Evolutionary conservation across 2,888 invertebrate genomes (phyloP), one percentile per base, ranked within the genome.

Genomic region (Ametastegia equiseti): DNA sequence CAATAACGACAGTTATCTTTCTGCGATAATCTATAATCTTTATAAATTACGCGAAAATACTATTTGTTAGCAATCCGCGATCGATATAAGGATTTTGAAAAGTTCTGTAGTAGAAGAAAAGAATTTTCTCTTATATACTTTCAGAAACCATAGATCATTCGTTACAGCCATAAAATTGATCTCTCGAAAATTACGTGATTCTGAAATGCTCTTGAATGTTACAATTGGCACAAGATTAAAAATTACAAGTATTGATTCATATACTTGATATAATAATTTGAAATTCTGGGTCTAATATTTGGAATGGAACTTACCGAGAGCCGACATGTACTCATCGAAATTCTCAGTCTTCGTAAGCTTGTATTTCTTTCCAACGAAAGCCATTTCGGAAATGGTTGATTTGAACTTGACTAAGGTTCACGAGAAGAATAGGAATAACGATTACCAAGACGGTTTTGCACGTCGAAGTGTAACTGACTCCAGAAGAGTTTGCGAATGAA

Each of bases 241-340:
- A n/a, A n/a, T n/a, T n/a, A n/a, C n/a, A n/a, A n/a, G n/a, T n/a
- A n/a, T n/a, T n/a, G n/a, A n/a, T n/a, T n/a, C n/a, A n/a, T n/a
- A n/a, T n/a, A n/a, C n/a, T n/a, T 23, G 9, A 54, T 47, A 47
- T 9, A 54, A 54, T 54, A 0, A 54, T 54, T 54, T 19, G 19
- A 0, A 54, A 54, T 11, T 54, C 54, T 54, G 23, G n/a, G 23
- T 54, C 2, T 19, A 67, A 0, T 33, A 19, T n/a, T 67, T n/a
- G 7, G 36, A 67, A 75, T 75, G 42, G 47, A 36, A 92, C 96
- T 96, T 90, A 97, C 97, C 97, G 84, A 97, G 92, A 75, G 95
- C 94, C 93, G 97, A 97, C 97, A 98, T 96, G 93, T 96, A 97
- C 82, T 97, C 96, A 88, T 98, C 97, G 92, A 98, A 97, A 90